Base-by-base conservation (phyloP, 2,888 invertebrate genomes). In the Alsophila aescularia region DNA sequence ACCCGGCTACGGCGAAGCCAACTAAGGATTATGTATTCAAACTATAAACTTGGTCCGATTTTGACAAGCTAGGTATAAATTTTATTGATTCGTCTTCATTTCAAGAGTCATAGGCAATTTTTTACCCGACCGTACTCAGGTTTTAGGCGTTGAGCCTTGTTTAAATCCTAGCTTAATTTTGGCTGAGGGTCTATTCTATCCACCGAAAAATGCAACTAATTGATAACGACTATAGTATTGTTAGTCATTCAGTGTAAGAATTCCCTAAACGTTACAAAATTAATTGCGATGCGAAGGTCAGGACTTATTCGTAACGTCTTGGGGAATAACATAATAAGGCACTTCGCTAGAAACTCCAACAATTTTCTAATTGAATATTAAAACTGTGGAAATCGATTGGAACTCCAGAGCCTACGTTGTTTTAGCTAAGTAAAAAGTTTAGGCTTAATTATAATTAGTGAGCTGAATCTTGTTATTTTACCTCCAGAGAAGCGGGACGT, bases 341-440 rank as follows among this genome's bases (percentile, higher is more conserved):
- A 7, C 45, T 48, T 44, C 41, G 14, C 32, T 14, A 29, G 36
- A 44, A 52, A 52, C 47, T 62, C 50, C 13, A 42, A 53, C 53
- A 59, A 62, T 52, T 60, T 55, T 27, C 18, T 62, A 62, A 62
- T 60, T 54, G 52, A 58, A 60, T 57, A 57, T 57, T 47, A 55
- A 54, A 60, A 51, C 44, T 51, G 35, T 37, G 32, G 14, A 43
- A 58, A 61, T 50, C 45, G 50, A 52, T 48, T 35, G 18, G 37
- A 51, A 34, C 45, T 40, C 47, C 34, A 49, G 43, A 5, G 24
- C 24, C 24, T 24, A 39, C 44, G 24, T 13, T 50, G 50, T 55
- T 49, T 55, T 35, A 41, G 50, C 49, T 50, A 55, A 55, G 58
- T 61, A 43, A 42, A 59, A 57, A 59, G 58, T 62, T 59, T 49